Evolutionary conservation across 1,140 invertebrate genomes (phyloP).

Genomic region (Drosophila arawakana): DNA sequence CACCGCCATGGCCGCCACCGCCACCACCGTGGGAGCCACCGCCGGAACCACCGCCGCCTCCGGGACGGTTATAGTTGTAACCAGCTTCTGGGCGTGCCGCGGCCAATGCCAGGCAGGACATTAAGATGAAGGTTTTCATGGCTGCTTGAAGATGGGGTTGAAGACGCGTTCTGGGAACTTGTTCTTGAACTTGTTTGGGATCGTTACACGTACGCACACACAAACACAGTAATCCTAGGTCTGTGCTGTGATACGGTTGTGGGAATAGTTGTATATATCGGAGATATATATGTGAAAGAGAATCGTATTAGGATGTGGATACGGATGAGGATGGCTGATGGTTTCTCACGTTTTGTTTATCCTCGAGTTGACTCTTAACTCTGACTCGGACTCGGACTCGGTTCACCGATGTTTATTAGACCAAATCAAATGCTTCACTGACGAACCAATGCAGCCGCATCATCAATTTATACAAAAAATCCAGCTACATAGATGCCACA

Average conservation of each 20-base stretch:
- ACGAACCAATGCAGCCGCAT: slow-evolving; percentile 79
- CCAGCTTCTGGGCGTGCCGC: slow-evolving; percentile 87
- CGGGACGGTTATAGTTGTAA: slow-evolving; percentile 87
- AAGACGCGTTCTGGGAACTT: slow-evolving; percentile 44
- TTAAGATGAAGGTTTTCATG: slow-evolving; percentile 85
- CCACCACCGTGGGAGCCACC: slow-evolving; percentile 57
- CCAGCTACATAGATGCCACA: slow-evolving; percentile 67
- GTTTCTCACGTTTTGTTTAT: slow-evolving; percentile 70
- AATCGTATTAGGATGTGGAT: slow-evolving; percentile 44
- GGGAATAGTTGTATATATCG: slow-evolving; percentile 3
- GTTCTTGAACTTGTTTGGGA: slow-evolving; percentile 14
- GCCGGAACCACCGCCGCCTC: slow-evolving; percentile 79
- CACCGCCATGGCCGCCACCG: slow-evolving; percentile 43
- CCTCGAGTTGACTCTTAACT: slow-evolving; percentile 51
- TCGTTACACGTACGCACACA: slow-evolving; percentile 52
- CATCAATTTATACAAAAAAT: slow-evolving; percentile 84
- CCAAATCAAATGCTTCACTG: slow-evolving; percentile 84
- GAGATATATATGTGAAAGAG: slow-evolving; percentile 20
- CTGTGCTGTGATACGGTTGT: slow-evolving; percentile 60
- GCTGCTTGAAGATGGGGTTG: slow-evolving; percentile 51
- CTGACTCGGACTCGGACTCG: slow-evolving; percentile 51
- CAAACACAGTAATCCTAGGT: slow-evolving; percentile 81
- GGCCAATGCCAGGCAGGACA: slow-evolving; percentile 87
- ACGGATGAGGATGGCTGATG: slow-evolving; percentile 12
- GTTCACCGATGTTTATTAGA: slow-evolving; percentile 82